Percentiles rank a stretch among this genome's conserved stretches.
These are phyloP conservation scores for Serripes groenlandicus DNA, from an alignment of 2,888 invertebrate species.

Conservation along the genomic window DNA sequence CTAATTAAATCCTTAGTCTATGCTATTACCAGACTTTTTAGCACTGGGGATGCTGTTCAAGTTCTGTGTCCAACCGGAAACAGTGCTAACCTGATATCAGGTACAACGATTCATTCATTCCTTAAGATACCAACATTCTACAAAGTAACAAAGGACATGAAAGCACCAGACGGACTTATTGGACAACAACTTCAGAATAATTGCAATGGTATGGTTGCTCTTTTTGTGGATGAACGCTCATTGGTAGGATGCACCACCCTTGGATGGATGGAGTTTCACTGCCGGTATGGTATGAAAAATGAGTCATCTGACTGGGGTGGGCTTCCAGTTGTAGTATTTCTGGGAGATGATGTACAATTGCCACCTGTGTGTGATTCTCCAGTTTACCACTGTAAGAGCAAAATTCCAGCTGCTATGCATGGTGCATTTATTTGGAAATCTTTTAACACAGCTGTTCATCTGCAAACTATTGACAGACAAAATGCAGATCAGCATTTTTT, in stretches of 20 bases:
- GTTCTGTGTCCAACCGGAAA: constrained; percentile 68
- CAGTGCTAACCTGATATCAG: constrained; percentile 68
- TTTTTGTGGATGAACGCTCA: constrained; percentile 70
- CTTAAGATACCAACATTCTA: constrained; percentile 61
- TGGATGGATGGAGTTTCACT: constrained; percentile 57
- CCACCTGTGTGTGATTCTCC: constrained; percentile 68
- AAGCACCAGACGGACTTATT: constrained; percentile 53
- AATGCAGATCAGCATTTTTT: constrained; percentile 33
- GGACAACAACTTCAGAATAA: constrained; percentile 57
- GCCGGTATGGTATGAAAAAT: constrained; percentile 14
- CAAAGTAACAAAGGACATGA: constrained; percentile 46
- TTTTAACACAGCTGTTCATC: constrained; percentile 34
- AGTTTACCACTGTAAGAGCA: constrained; percentile 29
- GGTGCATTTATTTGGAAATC: constrained; percentile 52
- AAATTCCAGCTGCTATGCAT: constrained; percentile 49
- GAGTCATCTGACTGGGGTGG: constrained; percentile 48
- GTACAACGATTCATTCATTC: constrained; percentile 64
- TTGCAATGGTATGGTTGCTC: constrained; percentile 50
- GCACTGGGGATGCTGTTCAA: constrained; percentile 55
- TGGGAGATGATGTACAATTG: constrained; percentile 66
- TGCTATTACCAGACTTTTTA: constrained; percentile 48
- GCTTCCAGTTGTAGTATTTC: constrained; percentile 69
- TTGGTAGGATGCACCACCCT: constrained; percentile 55
- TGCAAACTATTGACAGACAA: constrained; percentile 53
- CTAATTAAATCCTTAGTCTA: constrained; percentile 64